Base-by-base conservation (phyloP, 2,797 vertebrate species). In the Orestias chungarensis region DNA sequence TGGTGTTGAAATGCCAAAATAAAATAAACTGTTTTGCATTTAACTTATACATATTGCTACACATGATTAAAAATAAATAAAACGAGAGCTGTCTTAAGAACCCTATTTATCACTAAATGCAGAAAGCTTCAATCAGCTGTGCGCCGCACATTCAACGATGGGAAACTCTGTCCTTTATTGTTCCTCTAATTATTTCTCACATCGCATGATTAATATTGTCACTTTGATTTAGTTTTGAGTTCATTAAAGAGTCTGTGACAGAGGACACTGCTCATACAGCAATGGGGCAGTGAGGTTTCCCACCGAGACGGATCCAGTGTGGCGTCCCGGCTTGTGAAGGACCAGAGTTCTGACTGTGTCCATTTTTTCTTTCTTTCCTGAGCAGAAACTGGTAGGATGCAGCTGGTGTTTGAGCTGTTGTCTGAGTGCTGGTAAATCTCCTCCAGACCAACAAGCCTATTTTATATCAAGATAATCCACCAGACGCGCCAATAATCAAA, bases 141-240 rank as follows among this genome's bases (percentile, higher is more conserved):
- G 49, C 59, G 47, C 33, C 75, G 68, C 73, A 72, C 73, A 71
- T 75, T 81, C 52, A 52, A 74, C 65, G 75, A 42, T 33, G 14
- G 68, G 71, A 33, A 76, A 31, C 73, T 77, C 69, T 50, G 74
- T 78, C 66, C 68, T 88, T 86, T 61, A 84, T 85, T 85, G 73
- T 46, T 75, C 75, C 55, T 73, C 66, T 87, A 88, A 92, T 93
- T 88, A 87, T 89, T 87, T 86, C 68, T 75, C 55, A 62, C 80
- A 49, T 84, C 86, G 73, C 82, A 83, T 88, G 81, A 91, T 93
- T 91, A 92, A 89, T 88, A 85, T 67, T 84, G 88, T 89, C 87
- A 86, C 85, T 91, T 91, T 87, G 81, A 90, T 89, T 91, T 89
- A 79, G 74, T 78, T 72, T 59, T 76, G 73, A 76, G 76, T 43